Conservation (phyloP, 1,140 invertebrate species). For the Drosophila burlai region DNA sequence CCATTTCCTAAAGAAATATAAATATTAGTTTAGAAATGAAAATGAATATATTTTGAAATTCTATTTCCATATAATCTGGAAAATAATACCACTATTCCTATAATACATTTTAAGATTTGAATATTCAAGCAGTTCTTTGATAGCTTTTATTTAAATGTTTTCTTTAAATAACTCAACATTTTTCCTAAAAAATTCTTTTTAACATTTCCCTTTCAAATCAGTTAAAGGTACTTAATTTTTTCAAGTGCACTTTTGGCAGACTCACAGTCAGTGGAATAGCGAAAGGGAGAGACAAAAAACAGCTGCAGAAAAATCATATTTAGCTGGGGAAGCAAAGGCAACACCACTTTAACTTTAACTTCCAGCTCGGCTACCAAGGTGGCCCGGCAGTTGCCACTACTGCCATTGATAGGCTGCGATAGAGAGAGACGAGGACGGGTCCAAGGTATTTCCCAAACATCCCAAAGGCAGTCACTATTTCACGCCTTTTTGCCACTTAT, state of each 20-base stretch:
- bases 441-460: slow-evolving; percentile 55
- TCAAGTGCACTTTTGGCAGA: slow-evolving; percentile 1
- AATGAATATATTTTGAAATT: too few species aligned
- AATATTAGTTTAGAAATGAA: not conserved
- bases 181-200: not conserved
- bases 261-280: slow-evolving; percentile 34
- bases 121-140: not conserved
- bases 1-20: not conserved
- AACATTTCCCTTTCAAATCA: not conserved
- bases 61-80: fast-evolving
- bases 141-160: not conserved
- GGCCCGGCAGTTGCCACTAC: slow-evolving; percentile 40
- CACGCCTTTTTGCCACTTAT: slow-evolving; percentile 82
- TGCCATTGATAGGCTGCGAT: slow-evolving; percentile 65
- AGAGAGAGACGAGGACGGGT: slow-evolving; percentile 31
- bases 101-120: not conserved
- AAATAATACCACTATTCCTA: not conserved
- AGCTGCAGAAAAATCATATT: slow-evolving; percentile 80
- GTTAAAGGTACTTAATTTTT: not conserved
- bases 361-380: slow-evolving; percentile 41
- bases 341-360: slow-evolving; percentile 37
- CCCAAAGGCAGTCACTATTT: slow-evolving; percentile 64
- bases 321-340: slow-evolving; percentile 44
- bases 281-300: slow-evolving; percentile 62
- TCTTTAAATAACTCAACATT: not conserved